Conservation (phyloP, 2,888 invertebrate species). For the Dryocosmus kuriphilus region DNA sequence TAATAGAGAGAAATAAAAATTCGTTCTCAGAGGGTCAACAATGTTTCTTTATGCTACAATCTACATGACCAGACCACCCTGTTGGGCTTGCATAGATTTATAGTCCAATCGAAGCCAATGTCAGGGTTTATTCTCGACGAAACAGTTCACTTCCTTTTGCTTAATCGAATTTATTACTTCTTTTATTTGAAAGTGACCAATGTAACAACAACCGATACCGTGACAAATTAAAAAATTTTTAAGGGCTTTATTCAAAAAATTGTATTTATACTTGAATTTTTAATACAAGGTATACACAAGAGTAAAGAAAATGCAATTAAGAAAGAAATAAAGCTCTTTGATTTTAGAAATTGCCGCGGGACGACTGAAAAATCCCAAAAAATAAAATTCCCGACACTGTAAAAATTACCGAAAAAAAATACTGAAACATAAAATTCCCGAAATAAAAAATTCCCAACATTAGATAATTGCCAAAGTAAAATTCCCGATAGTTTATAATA, state of each 20-base stretch:
- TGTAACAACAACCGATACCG: background rate
- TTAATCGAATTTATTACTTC: background rate
- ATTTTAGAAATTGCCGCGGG: background rate
- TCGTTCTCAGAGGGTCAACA: background rate
- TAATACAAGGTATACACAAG: too few species aligned
- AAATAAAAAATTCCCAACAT: too few species aligned
- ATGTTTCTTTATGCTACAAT: background rate
- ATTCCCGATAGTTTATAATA: too few species aligned
- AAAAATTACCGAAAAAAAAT: too few species aligned
- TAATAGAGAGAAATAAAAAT: background rate
- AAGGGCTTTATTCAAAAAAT: background rate
- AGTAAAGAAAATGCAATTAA: background rate
- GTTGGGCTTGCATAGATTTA: background rate
- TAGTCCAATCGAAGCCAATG: conserved; percentile 26
- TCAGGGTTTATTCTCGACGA: conserved; percentile 2
- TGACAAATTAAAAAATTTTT: background rate
- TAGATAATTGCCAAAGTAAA: too few species aligned
- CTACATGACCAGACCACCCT: background rate
- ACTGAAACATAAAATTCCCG: too few species aligned
- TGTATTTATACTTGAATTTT: background rate
- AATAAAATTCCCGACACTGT: too few species aligned
- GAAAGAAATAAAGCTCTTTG: background rate
- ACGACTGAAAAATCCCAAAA: too few species aligned
- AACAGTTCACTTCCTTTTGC: background rate
- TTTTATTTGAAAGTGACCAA: background rate